These are phyloP conservation scores for Lasioglossum albipes DNA, from an alignment of 1,140 invertebrate species.

Conservation along the genomic window DNA sequence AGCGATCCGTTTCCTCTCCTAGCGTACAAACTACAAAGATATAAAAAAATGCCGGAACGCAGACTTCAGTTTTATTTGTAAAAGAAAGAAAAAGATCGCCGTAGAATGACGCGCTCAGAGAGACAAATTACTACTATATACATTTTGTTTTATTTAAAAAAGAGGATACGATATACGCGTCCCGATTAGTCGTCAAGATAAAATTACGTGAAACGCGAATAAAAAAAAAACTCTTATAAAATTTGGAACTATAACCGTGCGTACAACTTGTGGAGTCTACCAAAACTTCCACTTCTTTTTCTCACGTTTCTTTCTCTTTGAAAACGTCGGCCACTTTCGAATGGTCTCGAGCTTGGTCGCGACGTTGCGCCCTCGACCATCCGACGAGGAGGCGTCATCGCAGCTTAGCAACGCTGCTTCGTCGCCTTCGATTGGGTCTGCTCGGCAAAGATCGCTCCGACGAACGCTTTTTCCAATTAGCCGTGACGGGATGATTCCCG, in stretches of 20 bases:
- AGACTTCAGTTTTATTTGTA: no score
- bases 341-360: not conserved
- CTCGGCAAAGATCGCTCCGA: not conserved
- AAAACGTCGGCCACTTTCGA: not conserved
- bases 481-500: not conserved
- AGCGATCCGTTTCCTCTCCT: no score
- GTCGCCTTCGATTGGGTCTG: not conserved
- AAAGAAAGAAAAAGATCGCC: no score
- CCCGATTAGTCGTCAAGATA: not conserved
- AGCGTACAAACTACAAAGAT: no score
- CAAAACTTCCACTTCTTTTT: slow-evolving; percentile 67
- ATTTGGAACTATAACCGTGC: not conserved
- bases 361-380: not conserved
- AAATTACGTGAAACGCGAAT: not conserved
- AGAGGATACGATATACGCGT: not conserved
- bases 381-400: not conserved
- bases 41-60: no score
- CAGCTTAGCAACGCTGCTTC: not conserved
- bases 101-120: not conserved
- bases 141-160: not conserved
- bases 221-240: not conserved
- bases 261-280: slow-evolving; percentile 16
- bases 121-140: not conserved
- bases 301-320: slow-evolving; percentile 8
- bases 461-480: not conserved